Conservation (phyloP, 2,113 vertebrate species). For the Pelvicachromis taeniatus region DNA sequence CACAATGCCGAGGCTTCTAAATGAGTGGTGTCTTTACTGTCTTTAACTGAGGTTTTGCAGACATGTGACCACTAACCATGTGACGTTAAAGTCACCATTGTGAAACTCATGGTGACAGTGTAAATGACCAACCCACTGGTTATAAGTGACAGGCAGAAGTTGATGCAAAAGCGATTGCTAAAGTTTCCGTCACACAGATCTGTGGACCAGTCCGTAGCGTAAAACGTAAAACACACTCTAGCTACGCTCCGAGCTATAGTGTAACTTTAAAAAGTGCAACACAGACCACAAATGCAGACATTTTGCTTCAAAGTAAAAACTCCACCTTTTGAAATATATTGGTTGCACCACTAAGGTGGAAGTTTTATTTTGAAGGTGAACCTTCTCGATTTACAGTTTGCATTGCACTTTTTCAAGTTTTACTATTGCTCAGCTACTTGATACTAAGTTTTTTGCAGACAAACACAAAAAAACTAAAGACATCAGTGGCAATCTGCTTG, state of each 20-base stretch:
- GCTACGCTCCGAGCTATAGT: background rate
- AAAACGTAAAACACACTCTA: background rate
- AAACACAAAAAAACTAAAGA: background rate
- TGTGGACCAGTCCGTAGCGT: background rate
- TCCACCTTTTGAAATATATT: background rate
- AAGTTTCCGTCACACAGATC: background rate
- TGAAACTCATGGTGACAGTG: background rate
- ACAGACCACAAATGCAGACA: background rate
- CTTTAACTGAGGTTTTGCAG: background rate
- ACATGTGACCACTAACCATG: background rate
- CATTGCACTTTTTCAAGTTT: background rate
- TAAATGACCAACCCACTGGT: background rate
- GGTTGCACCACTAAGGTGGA: background rate
- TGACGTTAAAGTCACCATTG: background rate
- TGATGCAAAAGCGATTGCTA: accelerated
- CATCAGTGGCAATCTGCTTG: background rate
- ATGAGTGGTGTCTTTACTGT: background rate
- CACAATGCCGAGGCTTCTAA: background rate
- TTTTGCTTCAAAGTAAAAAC: background rate
- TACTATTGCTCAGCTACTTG: background rate
- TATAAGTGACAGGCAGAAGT: accelerated
- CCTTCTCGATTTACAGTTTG: background rate
- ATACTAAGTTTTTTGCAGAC: background rate
- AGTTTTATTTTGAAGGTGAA: background rate
- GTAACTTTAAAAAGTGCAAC: background rate